Evolutionary conservation across 2,888 invertebrate genomes (phyloP), one percentile per base, ranked within the genome.

Genomic region (Hypsopygia costalis): DNA sequence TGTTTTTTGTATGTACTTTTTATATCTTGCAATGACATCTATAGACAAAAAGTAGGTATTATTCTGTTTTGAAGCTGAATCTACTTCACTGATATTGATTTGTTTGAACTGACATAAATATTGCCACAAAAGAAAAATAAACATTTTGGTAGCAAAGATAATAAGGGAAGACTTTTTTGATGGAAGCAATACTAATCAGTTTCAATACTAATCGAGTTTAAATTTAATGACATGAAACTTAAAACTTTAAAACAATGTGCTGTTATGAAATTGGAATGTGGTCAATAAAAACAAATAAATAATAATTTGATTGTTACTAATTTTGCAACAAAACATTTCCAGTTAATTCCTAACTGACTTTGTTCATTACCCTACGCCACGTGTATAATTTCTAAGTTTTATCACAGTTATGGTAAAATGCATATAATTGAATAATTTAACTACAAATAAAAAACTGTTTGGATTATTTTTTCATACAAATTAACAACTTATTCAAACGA

Each of bases 331-430:
- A 11, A 9, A 31, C 4, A 36, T 36, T 1, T 20, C 29, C 16
- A 16, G 31, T 36, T n/a, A 16, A 16, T 16, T 16, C 16, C 41
- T 44, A 34, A 31, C 12, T 1, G 5, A 1, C 7, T 1, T 31
- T 6, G 11, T 11, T 31, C 12, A 16, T 3, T 11, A 11, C 46
- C 46, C 69, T 76, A 72, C 52, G 47, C 64, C 74, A 68, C 67
- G 65, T 69, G 64, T 55, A 69, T 69, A 72, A 69, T 68, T 75
- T 73, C 71, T 77, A 75, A 55, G 62, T 39, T 58, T 72, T 85
- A 87, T 87, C 86, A 87, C 86, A 86, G 86, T 75, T 66, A 65
- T 66, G 64, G 73, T 81, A 81, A 83, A 87, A 86, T 83, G 83
- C 83, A 77, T 59, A 52, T 47, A 54, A 54, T 55, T 46, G 28